Percentiles rank a stretch among this genome's conserved stretches.
Evolutionary conservation across 2,113 vertebrate genomes (phyloP).

Genomic region (Lepisosteus osseus): DNA sequence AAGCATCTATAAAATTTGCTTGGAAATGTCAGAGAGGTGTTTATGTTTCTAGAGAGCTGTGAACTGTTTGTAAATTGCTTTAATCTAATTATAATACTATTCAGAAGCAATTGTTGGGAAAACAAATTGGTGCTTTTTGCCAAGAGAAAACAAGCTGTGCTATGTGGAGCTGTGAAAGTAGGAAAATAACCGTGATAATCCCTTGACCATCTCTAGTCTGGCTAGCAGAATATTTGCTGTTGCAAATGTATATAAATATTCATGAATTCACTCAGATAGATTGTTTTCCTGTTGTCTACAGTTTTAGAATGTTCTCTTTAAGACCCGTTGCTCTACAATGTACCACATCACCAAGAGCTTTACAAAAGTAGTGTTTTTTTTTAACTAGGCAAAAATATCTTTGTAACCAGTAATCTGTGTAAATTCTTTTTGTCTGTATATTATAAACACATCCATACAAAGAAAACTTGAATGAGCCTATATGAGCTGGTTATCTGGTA

Average conservation of each 20-base stretch:
- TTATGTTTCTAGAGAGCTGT: constrained; percentile 1
- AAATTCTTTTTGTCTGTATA: no score
- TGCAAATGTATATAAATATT: constrained; percentile 16
- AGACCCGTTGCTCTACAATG: no score
- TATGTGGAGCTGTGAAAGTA: background rate
- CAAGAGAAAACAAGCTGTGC: background rate
- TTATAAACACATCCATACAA: no score
- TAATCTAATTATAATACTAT: constrained; percentile 33
- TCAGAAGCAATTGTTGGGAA: constrained; percentile 26
- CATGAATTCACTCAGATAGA: constrained; percentile 37
- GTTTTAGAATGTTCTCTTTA: constrained; percentile 32
- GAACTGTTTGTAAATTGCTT: constrained; percentile 23
- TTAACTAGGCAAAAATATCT: no score
- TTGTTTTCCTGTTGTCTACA: constrained; percentile 33
- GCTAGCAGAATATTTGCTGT: constrained; percentile 8
- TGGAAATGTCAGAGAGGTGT: constrained; percentile 28
- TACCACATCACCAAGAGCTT: no score
- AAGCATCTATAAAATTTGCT: constrained; percentile 18
- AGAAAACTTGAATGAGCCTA: no score
- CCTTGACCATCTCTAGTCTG: constrained; percentile 22
- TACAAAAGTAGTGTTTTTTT: no score
- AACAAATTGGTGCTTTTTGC: constrained; percentile 22
- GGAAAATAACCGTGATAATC: constrained; percentile 17
- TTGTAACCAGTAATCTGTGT: no score
- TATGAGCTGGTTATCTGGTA: no score